These are phyloP conservation scores for Drosophila mayaguana DNA, from an alignment of 2,888 invertebrate species.

Conservation along the genomic window DNA sequence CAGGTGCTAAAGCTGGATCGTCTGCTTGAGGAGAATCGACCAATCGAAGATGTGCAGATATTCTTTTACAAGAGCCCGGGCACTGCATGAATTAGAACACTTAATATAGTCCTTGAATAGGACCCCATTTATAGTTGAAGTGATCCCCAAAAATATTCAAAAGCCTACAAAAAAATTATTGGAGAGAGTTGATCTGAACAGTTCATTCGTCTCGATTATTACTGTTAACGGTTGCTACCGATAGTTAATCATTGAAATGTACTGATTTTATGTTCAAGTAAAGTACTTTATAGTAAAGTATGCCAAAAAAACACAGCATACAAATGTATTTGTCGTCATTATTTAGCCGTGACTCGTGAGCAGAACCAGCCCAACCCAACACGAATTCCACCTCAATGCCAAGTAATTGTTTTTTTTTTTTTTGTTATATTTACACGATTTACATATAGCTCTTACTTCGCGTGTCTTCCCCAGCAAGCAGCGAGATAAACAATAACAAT, in stretches of 20 bases:
- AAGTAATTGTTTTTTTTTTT: slow-evolving; percentile 34
- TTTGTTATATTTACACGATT: neutral
- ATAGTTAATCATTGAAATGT: slow-evolving; percentile 9
- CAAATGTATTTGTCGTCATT: neutral
- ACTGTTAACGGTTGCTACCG: slow-evolving; percentile 2
- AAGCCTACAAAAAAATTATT: neutral
- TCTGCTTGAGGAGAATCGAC: slow-evolving; percentile 21
- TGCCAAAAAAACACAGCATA: neutral
- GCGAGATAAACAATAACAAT: slow-evolving; percentile 44
- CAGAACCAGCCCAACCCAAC: neutral
- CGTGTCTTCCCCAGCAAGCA: slow-evolving; percentile 27
- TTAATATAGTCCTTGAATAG: neutral
- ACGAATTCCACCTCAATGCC: slow-evolving; percentile 36
- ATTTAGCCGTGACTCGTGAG: neutral
- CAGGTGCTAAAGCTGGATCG: slow-evolving; percentile 32
- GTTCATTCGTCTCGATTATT: neutral
- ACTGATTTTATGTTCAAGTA: slow-evolving; percentile 10
- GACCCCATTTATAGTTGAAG: neutral
- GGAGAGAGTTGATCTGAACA: neutral
- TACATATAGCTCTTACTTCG: slow-evolving; percentile 15
- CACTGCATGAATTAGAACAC: neutral
- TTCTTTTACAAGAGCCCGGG: slow-evolving; percentile 42
- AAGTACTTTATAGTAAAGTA: slow-evolving; percentile 1
- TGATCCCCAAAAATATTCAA: slow-evolving; percentile 5
- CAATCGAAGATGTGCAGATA: slow-evolving; percentile 42